These are phyloP conservation scores for Cyrtodaria siliqua DNA, from an alignment of 2,888 invertebrate species.

Conservation along the genomic window DNA sequence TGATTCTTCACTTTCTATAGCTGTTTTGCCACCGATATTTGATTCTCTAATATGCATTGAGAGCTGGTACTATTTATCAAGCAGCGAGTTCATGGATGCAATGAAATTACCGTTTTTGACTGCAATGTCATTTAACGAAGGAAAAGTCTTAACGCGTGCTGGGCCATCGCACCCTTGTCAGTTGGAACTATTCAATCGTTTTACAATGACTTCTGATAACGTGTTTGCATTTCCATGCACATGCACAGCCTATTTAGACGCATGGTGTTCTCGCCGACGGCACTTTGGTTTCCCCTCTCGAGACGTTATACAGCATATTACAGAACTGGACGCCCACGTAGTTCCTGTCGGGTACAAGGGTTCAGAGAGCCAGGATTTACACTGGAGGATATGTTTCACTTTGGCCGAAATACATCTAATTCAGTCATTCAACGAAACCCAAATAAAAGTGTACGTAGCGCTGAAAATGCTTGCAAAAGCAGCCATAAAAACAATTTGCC, in stretches of 20 bases:
- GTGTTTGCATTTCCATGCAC: too few species aligned
- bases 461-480: not conserved
- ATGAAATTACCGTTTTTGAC: too few species aligned
- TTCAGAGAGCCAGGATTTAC: not conserved
- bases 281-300: not conserved
- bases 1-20: too few species aligned
- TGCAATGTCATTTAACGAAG: too few species aligned
- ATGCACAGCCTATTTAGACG: not conserved
- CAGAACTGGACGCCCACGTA: not conserved
- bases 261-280: not conserved
- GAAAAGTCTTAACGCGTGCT: too few species aligned
- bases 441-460: not conserved
- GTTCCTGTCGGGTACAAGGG: not conserved
- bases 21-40: too few species aligned
- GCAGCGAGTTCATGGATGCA: too few species aligned
- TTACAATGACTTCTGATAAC: too few species aligned
- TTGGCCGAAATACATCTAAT: not conserved
- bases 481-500: not conserved
- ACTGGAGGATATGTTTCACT: conserved; percentile 3
- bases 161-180: too few species aligned
- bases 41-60: too few species aligned
- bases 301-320: not conserved
- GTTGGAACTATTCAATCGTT: too few species aligned
- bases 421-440: not conserved
- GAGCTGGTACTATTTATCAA: too few species aligned